Conservation (phyloP, 2,888 invertebrate genomes). For the Lasioglossum vierecki region DNA sequence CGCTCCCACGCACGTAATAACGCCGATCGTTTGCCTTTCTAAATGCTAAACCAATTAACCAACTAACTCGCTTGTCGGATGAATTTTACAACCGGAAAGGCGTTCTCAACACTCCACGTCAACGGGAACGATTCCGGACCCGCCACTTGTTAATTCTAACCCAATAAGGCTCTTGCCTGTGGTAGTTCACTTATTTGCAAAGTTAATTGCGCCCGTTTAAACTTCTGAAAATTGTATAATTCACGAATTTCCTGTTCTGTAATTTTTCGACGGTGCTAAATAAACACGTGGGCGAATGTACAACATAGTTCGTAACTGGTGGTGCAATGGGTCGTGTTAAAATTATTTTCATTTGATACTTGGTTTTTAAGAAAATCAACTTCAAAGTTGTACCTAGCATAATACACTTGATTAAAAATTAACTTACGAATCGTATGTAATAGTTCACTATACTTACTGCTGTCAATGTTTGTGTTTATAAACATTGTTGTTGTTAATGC, state of each 20-base stretch:
- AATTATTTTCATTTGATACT: neutral
- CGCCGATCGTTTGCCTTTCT: slow-evolving; percentile 6
- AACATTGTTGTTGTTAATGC: too few relatives aligned
- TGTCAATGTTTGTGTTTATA: too few relatives aligned
- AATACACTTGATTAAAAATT: neutral
- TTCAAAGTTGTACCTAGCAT: neutral
- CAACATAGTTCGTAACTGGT: neutral
- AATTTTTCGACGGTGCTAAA: neutral
- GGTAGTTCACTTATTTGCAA: neutral
- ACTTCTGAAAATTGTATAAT: neutral
- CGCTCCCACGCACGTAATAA: neutral
- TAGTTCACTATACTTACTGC: too few relatives aligned
- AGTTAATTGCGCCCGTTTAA: neutral
- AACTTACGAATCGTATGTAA: neutral
- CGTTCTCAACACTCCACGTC: neutral
- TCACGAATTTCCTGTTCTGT: neutral
- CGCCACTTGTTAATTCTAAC: slow-evolving; percentile 6
- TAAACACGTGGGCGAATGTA: neutral
- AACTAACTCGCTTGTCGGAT: neutral
- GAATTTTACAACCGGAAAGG: slow-evolving; percentile 13
- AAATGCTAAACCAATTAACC: neutral
- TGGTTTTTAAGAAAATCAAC: neutral
- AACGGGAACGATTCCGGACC: neutral
- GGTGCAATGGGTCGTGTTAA: neutral
- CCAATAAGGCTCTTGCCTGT: neutral